Evolutionary conservation across 2,797 vertebrate species (phyloP).

Genomic region (Channallabes apus): DNA sequence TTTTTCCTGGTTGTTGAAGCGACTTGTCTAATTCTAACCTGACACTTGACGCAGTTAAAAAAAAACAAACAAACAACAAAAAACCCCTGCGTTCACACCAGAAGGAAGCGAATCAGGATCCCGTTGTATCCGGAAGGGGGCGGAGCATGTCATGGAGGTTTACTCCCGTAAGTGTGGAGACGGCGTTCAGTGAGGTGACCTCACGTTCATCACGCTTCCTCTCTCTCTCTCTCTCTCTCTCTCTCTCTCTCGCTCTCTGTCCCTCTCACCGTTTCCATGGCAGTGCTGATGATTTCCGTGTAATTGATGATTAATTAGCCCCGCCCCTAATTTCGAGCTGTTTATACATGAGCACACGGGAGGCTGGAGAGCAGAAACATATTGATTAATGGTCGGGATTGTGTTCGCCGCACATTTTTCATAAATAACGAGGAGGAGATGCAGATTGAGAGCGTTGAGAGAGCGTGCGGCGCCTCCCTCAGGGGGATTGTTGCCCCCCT

Average conservation of each 20-base stretch:
- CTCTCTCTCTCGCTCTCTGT: too few species aligned
- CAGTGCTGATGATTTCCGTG: neutral
- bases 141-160: neutral
- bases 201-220: neutral
- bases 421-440: conserved; percentile 31
- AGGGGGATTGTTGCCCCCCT: neutral
- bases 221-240: too few species aligned
- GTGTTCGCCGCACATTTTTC: conserved; percentile 17
- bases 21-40: too few species aligned
- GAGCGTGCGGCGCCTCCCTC: neutral
- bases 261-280: neutral
- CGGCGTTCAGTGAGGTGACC: neutral
- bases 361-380: neutral
- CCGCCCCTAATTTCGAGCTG: conserved; percentile 19
- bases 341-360: neutral
- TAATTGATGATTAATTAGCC: conserved; percentile 44
- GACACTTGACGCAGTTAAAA: neutral
- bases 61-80: too few species aligned
- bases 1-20: too few species aligned
- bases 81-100: neutral
- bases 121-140: neutral
- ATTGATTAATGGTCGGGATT: conserved; percentile 29
- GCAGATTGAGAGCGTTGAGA: conserved; percentile 9
- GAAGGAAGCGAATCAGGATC: neutral
- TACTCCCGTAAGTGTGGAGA: neutral